phyloP scores from a whole-genome alignment of 2,797 vertebrate genomes.

The Astyanax mexicanus region DNA sequence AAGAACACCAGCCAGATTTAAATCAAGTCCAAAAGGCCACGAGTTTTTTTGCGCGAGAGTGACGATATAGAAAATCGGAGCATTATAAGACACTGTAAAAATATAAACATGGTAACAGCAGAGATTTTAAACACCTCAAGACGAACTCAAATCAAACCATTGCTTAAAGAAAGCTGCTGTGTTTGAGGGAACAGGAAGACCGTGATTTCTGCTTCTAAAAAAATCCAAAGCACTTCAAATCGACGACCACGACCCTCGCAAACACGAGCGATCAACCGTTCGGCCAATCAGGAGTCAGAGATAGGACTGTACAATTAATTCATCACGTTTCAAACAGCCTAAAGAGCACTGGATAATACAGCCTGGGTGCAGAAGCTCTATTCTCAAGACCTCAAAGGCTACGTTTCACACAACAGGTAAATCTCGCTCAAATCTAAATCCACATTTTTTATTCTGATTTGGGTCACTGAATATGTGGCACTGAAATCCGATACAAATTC shows the following conservation, averaged over 20 bases:
- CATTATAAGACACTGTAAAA: conserved; percentile 73
- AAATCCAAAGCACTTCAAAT: conserved; percentile 44
- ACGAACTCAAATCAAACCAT: conserved; percentile 67
- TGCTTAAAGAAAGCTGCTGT: conserved; percentile 59
- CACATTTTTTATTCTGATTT: too few species aligned
- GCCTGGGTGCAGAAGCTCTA: not conserved
- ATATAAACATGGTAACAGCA: conserved; percentile 67
- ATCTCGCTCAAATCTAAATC: too few species aligned
- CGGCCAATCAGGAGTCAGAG: not conserved
- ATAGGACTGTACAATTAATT: not conserved
- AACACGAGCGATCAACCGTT: not conserved
- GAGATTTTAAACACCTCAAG: conserved; percentile 62
- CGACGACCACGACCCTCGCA: conserved; percentile 59
- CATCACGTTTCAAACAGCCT: not conserved
- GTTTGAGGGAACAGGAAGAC: conserved; percentile 41
- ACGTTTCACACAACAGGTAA: too few species aligned
- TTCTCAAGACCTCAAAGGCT: not conserved
- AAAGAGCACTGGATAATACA: not conserved
- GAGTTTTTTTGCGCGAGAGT: too few species aligned
- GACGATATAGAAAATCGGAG: conserved; percentile 58
- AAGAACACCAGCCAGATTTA: too few species aligned
- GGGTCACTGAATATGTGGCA: too few species aligned
- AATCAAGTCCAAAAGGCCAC: too few species aligned
- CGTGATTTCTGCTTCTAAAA: conserved; percentile 27
- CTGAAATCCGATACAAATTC: too few species aligned